Evolutionary conservation across 2,888 invertebrate species (phyloP), one percentile per base, ranked within the genome.

Genomic region (Macaria notata): DNA sequence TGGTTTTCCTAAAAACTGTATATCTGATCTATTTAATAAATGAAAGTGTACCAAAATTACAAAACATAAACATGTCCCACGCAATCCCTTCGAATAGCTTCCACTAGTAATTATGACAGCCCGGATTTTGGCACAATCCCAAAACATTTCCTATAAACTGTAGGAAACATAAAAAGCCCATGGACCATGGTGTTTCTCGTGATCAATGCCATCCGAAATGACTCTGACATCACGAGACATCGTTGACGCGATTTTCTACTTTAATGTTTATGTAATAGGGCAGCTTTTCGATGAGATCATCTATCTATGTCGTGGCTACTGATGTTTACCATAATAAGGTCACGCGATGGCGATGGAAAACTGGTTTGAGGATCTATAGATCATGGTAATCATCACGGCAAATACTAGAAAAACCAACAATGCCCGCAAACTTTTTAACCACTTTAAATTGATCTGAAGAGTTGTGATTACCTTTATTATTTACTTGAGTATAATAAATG

Each of bases 281-380:
- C 8, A n/a, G 44, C 41, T 49, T 59, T n/a, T 49, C 55, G 31
- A 61, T 50, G 19, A n/a, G 51, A 45, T 44, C 39, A 50, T 50
- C 31, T 55, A 64, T 60, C 49, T 66, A 43, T 63, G 62, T 61
- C 61, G 58, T 48, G 41, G 48, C 44, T 57, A 55, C 56, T 55
- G 59, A 62, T 58, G 59, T 61, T 61, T 62, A 61, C 59, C 56
- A 62, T 60, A 42, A 42, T 59, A 61, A 61, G 61, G 66, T 64
- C 62, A 61, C 57, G 41, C 60, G 51, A 54, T 54, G 43, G 50
- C 58, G 59, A 51, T 59, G 39, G 54, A 36, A 54, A 58, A 58
- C 57, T 58, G 53, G 54, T 54, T 58, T 46, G 46, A 49, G 47
- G 44, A 50, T 49, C 49, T 54, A 45, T 49, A 43, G 9, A 51